These are phyloP conservation scores for Semnopithecus entellus DNA, from an alignment of 2,113 vertebrate species.

Conservation along the genomic window DNA sequence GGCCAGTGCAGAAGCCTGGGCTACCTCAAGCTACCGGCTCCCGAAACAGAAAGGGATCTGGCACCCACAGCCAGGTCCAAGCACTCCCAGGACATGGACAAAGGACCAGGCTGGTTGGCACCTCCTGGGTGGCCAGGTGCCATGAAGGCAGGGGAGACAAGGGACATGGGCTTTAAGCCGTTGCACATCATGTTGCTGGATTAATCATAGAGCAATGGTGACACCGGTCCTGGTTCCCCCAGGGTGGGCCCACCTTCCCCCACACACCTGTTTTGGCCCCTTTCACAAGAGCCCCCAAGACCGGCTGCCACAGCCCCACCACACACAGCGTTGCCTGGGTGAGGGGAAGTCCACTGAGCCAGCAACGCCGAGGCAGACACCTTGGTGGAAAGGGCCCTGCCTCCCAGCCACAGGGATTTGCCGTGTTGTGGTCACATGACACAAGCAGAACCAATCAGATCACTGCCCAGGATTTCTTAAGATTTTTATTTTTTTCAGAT, in stretches of 20 bases:
- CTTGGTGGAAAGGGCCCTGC: not conserved
- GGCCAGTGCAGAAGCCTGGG: not conserved
- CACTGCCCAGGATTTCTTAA: too few relatives aligned
- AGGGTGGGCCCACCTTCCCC: not conserved
- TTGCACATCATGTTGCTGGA: not conserved
- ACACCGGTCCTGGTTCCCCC: not conserved
- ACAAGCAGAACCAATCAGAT: not conserved
- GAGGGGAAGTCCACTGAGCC: not conserved
- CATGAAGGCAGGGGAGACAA: not conserved
- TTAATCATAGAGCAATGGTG: not conserved
- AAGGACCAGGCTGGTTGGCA: not conserved
- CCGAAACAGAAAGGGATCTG: not conserved
- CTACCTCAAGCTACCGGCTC: not conserved
- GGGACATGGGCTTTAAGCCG: rapidly evolving
- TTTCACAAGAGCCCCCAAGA: not conserved
- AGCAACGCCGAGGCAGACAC: rapidly evolving
- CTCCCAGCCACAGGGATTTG: not conserved
- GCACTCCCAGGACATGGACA: not conserved
- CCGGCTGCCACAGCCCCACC: too few relatives aligned
- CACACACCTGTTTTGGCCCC: not conserved
- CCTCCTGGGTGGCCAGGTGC: not conserved
- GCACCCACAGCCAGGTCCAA: too few relatives aligned
- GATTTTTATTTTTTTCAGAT: not conserved
- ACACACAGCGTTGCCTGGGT: not conserved
- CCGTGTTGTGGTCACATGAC: not conserved